Evolutionary conservation across 2,797 vertebrate species (phyloP).

Genomic region (Anguilla pacifica): DNA sequence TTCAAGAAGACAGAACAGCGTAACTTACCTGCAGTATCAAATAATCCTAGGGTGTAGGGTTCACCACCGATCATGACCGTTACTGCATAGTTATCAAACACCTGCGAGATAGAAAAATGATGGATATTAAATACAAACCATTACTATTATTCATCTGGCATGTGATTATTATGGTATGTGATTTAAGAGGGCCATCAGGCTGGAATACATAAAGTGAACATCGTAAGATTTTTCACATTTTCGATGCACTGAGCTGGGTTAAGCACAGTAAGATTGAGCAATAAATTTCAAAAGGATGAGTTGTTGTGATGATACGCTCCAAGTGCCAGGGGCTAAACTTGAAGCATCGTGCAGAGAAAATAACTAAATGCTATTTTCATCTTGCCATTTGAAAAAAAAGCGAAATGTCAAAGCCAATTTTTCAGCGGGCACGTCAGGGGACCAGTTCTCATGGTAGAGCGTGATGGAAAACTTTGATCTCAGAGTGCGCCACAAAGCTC

Average conservation of each 20-base stretch:
- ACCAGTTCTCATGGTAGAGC: background rate
- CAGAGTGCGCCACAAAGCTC: background rate
- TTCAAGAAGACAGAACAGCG: background rate
- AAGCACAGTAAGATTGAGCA: background rate
- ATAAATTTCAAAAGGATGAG: background rate
- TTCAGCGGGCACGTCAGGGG: background rate
- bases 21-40: slow-evolving; percentile 76
- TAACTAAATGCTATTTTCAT: background rate
- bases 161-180: background rate
- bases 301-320: background rate
- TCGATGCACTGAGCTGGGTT: background rate
- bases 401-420: background rate
- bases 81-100: slow-evolving; percentile 81
- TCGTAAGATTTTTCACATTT: background rate
- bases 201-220: background rate
- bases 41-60: slow-evolving; percentile 77
- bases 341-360: background rate
- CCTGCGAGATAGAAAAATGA: slow-evolving; percentile 52
- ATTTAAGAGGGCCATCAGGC: background rate
- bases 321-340: background rate
- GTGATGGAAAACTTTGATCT: background rate
- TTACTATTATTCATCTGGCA: background rate
- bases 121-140: background rate
- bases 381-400: background rate
- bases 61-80: slow-evolving; percentile 81